Evolutionary conservation across 2,113 vertebrate species (phyloP).

Genomic region (Ochotona princeps): DNA sequence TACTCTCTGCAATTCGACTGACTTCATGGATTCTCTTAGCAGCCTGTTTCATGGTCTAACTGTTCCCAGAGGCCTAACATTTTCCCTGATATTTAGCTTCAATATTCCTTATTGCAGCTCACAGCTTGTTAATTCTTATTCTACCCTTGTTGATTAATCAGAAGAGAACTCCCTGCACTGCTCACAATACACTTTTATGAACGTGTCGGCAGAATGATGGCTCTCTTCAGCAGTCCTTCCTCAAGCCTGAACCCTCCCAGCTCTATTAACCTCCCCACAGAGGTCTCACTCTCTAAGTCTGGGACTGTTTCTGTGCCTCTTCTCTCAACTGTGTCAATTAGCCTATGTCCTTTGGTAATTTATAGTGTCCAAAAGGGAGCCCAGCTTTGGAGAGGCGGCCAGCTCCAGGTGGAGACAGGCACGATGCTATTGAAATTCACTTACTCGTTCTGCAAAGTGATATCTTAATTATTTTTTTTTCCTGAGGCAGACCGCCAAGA

Average conservation of each 20-base stretch:
- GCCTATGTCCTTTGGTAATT: slow-evolving; percentile 61
- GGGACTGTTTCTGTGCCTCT: slow-evolving; percentile 49
- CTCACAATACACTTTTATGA: slow-evolving; percentile 52
- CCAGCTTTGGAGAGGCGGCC: not conserved
- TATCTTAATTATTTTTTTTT: slow-evolving; percentile 74
- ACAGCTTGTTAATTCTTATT: slow-evolving; percentile 63
- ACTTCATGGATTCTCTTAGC: slow-evolving; percentile 43
- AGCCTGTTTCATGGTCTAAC: slow-evolving; percentile 44
- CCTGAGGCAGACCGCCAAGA: slow-evolving; percentile 59
- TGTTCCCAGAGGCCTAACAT: slow-evolving; percentile 33
- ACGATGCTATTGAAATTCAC: slow-evolving; percentile 62
- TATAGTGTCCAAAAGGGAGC: slow-evolving; percentile 53
- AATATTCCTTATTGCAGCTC: slow-evolving; percentile 51
- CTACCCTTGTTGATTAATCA: slow-evolving; percentile 57
- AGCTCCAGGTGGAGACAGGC: slow-evolving; percentile 27
- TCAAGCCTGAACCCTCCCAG: not conserved
- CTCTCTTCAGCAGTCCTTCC: slow-evolving; percentile 25
- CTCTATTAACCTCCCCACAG: slow-evolving; percentile 41
- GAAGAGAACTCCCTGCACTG: slow-evolving; percentile 44
- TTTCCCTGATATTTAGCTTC: slow-evolving; percentile 53
- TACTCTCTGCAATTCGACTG: slow-evolving; percentile 26
- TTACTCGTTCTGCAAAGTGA: slow-evolving; percentile 69
- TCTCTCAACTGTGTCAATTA: slow-evolving; percentile 69
- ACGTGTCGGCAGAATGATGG: slow-evolving; percentile 53
- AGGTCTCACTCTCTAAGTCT: slow-evolving; percentile 56